Evolutionary conservation across 2,888 invertebrate genomes (phyloP).

Genomic region (Erynnis tages): DNA sequence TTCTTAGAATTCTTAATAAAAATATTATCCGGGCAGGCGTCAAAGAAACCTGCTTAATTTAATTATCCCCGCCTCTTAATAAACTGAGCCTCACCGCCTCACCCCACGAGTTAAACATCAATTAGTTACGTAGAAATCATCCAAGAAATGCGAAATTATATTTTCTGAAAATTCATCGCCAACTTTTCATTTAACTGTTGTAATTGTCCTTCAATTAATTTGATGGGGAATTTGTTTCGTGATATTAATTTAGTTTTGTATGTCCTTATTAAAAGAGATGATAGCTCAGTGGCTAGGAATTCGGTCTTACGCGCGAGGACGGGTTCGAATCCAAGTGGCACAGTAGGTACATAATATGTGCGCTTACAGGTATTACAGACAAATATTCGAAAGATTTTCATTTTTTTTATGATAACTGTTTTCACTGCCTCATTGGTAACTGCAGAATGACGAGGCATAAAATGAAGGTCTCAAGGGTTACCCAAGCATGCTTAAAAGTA

Average conservation of each 20-base stretch:
- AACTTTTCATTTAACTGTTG: slow-evolving; percentile 8
- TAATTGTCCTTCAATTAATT: slow-evolving; percentile 13
- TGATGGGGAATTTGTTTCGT: background rate
- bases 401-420: too few relatives aligned
- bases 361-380: too few relatives aligned
- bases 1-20: slow-evolving; percentile 60
- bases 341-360: too few relatives aligned
- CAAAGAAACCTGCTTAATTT: slow-evolving; percentile 76
- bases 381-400: too few relatives aligned
- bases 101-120: slow-evolving; percentile 53
- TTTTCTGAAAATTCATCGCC: slow-evolving; percentile 21
- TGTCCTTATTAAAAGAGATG: too few relatives aligned
- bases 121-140: slow-evolving; percentile 50
- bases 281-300: too few relatives aligned
- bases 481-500: too few relatives aligned
- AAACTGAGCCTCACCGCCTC: slow-evolving; percentile 55
- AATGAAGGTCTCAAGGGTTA: too few relatives aligned
- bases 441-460: too few relatives aligned
- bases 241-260: background rate
- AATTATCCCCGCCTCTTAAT: slow-evolving; percentile 73
- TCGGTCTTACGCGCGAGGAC: too few relatives aligned
- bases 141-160: slow-evolving; percentile 29
- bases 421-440: too few relatives aligned
- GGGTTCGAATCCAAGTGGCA: too few relatives aligned
- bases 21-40: slow-evolving; percentile 69